Evolutionary conservation across 2,797 vertebrate genomes (phyloP).

Genomic region (Cryptoblepharus egeriae): DNA sequence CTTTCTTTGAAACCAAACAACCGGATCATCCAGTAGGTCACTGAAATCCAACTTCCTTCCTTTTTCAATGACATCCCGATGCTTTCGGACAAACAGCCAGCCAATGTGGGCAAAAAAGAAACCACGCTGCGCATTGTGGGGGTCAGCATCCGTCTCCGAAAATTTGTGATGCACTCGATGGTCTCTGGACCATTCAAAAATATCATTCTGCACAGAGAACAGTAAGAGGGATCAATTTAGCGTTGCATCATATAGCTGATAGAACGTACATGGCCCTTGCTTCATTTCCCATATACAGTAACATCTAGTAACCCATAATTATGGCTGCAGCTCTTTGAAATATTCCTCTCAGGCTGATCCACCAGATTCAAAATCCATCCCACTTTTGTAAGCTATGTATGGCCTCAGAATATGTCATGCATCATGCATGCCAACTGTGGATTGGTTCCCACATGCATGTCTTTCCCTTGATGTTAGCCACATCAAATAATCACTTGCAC

Average conservation of each 20-base stretch:
- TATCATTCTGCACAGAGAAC: slow-evolving; percentile 77
- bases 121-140: slow-evolving; percentile 79
- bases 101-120: slow-evolving; percentile 84
- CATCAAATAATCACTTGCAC: not conserved
- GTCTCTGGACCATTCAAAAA: slow-evolving; percentile 83
- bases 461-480: not conserved
- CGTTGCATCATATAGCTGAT: too few species aligned
- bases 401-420: not conserved
- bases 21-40: slow-evolving; percentile 81
- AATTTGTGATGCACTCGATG: slow-evolving; percentile 85
- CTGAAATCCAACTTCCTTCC: slow-evolving; percentile 79
- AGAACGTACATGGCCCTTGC: too few species aligned
- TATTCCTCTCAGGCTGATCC: too few species aligned
- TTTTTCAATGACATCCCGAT: slow-evolving; percentile 82
- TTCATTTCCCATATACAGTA: not conserved
- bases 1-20: slow-evolving; percentile 84
- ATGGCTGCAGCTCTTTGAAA: too few species aligned
- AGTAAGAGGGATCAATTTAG: accelerated
- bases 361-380: too few species aligned
- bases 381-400: too few species aligned
- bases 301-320: too few species aligned
- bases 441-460: not conserved
- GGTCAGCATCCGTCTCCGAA: slow-evolving; percentile 82
- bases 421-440: not conserved
- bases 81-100: slow-evolving; percentile 83